These are phyloP conservation scores for Ceratina australensis DNA, from an alignment of 1,140 invertebrate species.

Conservation along the genomic window DNA sequence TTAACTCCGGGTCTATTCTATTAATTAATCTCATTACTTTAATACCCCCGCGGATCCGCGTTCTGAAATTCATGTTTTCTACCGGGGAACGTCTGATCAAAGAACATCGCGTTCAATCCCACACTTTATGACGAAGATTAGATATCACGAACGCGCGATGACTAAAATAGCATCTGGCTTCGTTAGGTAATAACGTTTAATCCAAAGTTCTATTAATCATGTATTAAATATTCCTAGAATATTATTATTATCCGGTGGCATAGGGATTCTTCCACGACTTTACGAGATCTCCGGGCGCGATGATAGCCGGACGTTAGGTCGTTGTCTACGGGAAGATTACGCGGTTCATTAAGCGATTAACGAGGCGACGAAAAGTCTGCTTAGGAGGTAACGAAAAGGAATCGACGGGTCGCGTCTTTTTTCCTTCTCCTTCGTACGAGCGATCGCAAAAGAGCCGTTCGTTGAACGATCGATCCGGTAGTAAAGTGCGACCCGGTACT, in stretches of 20 bases:
- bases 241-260: neutral
- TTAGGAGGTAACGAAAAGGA: conserved; percentile 25
- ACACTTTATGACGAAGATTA: too few species aligned
- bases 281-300: neutral
- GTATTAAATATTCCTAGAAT: too few species aligned
- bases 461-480: conserved; percentile 56
- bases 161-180: too few species aligned
- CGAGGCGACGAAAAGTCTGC: conserved; percentile 14
- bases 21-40: conserved; percentile 72
- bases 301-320: neutral
- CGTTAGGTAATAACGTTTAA: too few species aligned
- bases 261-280: neutral
- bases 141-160: too few species aligned
- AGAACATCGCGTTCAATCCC: neutral
- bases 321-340: conserved; percentile 12
- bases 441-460: conserved; percentile 38
- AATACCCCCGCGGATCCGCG: conserved; percentile 50
- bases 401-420: conserved; percentile 3
- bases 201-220: too few species aligned
- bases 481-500: conserved; percentile 62
- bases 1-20: conserved; percentile 67
- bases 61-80: conserved; percentile 45
- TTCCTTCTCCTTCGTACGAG: conserved; percentile 15
- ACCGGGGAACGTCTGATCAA: neutral
- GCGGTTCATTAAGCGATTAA: conserved; percentile 29